Evolutionary conservation across 2,113 vertebrate genomes (phyloP), one percentile per base, ranked within the genome.

Genomic region (Sisor rabdophorus): DNA sequence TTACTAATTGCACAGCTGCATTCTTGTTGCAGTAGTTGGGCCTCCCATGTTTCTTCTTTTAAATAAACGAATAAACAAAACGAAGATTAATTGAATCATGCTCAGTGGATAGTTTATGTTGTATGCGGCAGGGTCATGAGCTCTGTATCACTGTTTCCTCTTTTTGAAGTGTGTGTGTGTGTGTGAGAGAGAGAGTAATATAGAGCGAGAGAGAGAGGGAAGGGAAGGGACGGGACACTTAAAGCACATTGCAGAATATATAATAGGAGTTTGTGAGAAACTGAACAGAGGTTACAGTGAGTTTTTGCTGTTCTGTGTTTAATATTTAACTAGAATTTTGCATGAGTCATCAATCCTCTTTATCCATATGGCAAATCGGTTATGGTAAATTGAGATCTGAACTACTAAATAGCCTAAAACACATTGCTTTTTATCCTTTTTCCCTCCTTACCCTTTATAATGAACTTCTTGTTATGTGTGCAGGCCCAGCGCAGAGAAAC

Each of bases 401-500:
- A 30, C 24, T 52, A 28, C 16, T 28, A 24, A 28, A 68, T 8
- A 19, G 15, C 11, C 22, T 1, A 12, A 24, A 2, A 22, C 8
- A 26, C 24, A 52, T 12, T 44, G 13, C 2, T 7, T 19, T 24
- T 17, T 56, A 1, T 55, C 20, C 10, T 2, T 48, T 7, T 48
- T 7, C 4, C 5, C 22, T 5, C 26, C 36, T 30, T 30, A 44
- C 40, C 8, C 17, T 19, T 48, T 40, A 59, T 20, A 26, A 9
- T 60, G 17, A 24, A n/a, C 30, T 11, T 67, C 32, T 50, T 64
- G 44, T 30, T 4, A 1, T 53, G 36, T 61, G 52, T 79, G 64
- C 82, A 99, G 97, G 94, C 95, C 44, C 95, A 98, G 81, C 91
- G 90, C 54, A 94, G 94, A 86, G 95, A 98, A 76, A 89, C 93